These are phyloP conservation scores for Patiria miniata DNA, from an alignment of 35 echinoderm and acorn worm genomes.

Conservation along the genomic window DNA sequence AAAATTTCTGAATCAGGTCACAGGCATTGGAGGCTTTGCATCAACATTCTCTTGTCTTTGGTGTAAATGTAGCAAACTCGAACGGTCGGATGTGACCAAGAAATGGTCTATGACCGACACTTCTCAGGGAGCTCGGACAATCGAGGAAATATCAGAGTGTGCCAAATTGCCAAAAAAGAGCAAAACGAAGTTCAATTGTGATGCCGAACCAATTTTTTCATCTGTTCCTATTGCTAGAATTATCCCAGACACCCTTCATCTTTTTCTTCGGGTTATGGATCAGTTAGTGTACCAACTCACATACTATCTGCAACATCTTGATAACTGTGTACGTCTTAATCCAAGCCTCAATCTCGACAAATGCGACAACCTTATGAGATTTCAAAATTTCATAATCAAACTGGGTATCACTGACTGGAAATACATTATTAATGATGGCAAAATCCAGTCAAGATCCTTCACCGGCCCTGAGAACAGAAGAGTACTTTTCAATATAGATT, in stretches of 20 bases:
- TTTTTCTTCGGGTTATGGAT: conserved; percentile 68
- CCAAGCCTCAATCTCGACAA: conserved; percentile 5
- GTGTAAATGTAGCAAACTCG: conserved; percentile 60
- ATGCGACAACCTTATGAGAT: conserved; percentile 43
- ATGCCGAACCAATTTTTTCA: conserved; percentile 37
- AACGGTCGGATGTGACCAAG: conserved; percentile 36
- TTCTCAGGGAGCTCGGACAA: conserved; percentile 36
- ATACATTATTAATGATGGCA: conserved; percentile 35
- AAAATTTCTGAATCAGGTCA: conserved; percentile 62
- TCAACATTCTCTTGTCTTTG: conserved; percentile 59
- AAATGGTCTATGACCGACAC: conserved; percentile 65
- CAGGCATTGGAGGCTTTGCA: conserved; percentile 42
- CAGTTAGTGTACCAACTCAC: conserved; percentile 63
- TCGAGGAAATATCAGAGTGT: conserved; percentile 61
- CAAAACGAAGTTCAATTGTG: conserved; percentile 66
- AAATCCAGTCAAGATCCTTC: conserved; percentile 58
- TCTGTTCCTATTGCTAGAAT: conserved; percentile 54
- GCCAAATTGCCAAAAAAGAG: conserved; percentile 44
- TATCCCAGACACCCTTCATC: conserved; percentile 58
- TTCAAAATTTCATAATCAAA: conserved; percentile 35
- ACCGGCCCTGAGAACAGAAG: conserved; percentile 50
- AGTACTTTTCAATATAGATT: conserved; percentile 27
- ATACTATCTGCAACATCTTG: conserved; percentile 39
- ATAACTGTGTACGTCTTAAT: conserved; percentile 33
- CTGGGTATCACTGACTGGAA: conserved; percentile 48